Conservation (phyloP, 1,140 invertebrate species). For the Diorhabda carinulata region DNA sequence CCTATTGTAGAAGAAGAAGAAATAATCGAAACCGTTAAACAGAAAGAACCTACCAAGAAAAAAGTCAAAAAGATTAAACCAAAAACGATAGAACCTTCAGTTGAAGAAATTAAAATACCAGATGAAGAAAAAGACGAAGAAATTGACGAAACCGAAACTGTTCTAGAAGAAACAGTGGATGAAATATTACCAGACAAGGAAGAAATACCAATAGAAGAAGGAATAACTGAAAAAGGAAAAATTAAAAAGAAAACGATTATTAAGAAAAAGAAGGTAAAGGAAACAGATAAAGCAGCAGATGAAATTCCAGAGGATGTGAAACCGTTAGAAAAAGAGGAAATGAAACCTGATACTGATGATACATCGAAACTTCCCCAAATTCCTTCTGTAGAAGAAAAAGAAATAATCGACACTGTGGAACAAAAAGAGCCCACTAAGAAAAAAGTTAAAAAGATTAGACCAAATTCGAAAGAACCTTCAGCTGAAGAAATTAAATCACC, state of each 20-base stretch:
- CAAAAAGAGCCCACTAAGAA: conserved; percentile 18
- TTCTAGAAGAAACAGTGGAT: conserved; percentile 23
- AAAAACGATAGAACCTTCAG: conserved; percentile 3
- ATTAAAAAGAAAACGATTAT: conserved; percentile 23
- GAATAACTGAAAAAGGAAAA: not conserved
- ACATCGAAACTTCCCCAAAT: too few relatives aligned
- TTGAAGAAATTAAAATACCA: not conserved
- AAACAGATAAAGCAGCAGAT: not conserved
- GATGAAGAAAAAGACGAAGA: conserved; percentile 21
- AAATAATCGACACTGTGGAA: not conserved
- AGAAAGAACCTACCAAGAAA: conserved; percentile 18
- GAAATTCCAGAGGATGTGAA: not conserved
- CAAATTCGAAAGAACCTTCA: not conserved
- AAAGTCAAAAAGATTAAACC: conserved; percentile 28
- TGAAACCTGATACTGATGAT: too few relatives aligned
- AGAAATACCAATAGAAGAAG: not conserved
- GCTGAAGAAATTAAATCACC: not conserved
- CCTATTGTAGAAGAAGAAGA: not conserved
- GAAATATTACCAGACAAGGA: conserved; percentile 22
- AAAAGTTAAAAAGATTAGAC: conserved; percentile 27
- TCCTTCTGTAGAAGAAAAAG: too few relatives aligned
- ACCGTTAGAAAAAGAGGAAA: too few relatives aligned
- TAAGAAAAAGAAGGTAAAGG: conserved; percentile 23
- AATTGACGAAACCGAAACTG: conserved; percentile 26
- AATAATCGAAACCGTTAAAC: not conserved